These are phyloP conservation scores for Ptilorrhoa leucosticta DNA, from an alignment of 2,113 vertebrate genomes.

Conservation along the genomic window DNA sequence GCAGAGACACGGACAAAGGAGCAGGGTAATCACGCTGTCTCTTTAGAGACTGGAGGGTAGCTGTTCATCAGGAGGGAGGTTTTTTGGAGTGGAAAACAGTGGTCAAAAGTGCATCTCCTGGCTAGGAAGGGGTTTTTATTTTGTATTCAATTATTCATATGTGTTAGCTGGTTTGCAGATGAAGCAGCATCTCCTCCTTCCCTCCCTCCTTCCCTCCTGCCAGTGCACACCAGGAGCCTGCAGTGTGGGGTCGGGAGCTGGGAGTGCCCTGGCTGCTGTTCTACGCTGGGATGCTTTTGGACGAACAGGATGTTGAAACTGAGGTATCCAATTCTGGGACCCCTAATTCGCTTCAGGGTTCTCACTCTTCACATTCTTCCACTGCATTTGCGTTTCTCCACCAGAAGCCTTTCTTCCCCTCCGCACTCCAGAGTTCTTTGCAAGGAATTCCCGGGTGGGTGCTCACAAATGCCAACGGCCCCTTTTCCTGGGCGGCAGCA, in stretches of 20 bases:
- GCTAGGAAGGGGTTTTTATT: slow-evolving; percentile 20
- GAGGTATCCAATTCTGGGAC: neutral
- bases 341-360: neutral
- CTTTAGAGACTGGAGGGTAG: neutral
- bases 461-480: neutral
- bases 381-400: accelerated
- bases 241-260: accelerated
- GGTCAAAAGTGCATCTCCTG: slow-evolving; percentile 9
- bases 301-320: accelerated
- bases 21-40: neutral
- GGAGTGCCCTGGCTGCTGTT: neutral
- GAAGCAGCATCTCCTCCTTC: slow-evolving; percentile 46
- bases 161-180: slow-evolving; percentile 65
- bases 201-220: slow-evolving; percentile 5
- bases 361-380: neutral
- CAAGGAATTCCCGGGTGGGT: neutral
- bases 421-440: neutral
- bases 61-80: neutral
- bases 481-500: neutral
- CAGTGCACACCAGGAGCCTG: neutral
- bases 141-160: slow-evolving; percentile 70
- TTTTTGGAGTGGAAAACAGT: neutral
- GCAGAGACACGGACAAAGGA: neutral
- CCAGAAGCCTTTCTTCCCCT: neutral
- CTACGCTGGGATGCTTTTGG: neutral